Base-by-base conservation (phyloP, 2,888 invertebrate genomes). In the Euphydryas editha region DNA sequence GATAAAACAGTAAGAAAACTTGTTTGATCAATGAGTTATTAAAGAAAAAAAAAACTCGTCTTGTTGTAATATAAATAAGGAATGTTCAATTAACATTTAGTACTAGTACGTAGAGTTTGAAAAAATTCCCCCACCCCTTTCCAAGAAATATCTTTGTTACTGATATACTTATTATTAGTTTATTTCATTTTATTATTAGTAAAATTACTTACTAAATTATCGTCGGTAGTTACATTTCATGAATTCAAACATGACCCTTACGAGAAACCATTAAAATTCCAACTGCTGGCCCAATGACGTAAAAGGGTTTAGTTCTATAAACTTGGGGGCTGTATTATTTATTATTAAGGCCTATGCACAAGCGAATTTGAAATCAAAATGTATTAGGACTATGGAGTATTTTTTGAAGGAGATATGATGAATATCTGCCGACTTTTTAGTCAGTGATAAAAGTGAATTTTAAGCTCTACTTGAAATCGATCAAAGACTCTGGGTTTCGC, bases 401-500 rank as follows among this genome's bases (percentile, higher is more conserved):
- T 18, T 47, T 5, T 18, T 20, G 18, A 47, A 18, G 18, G 47
- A 18, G 13, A 20, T 47, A 18, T 18, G 10, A 47, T 47, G 20
- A 47, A 20, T 47, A 47, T 13, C 13, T 18, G 13, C 13, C 47
- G 47, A 20, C 13, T 47, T n/a, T n/a, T 18, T 47, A 47, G 20
- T 47, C 47, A 5, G 11, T 21, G 47, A 20, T 47, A 47, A 47
- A 21, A 21, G 47, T 47, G 47, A 47, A 47, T 47, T 47, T 47
- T 21, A 47, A 47, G 47, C 47, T 47, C 47, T 20, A 11, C 47
- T 47, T 47, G 47, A 47, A 5, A 47, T 47, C 47, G 47, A 47
- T 47, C 47, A 47, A 47, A 47, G 47, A 47, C 47, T 47, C 18
- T 20, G 47, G 47, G 56, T 57, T 62, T 17, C 17, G 24, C 46